Evolutionary conservation across 1,140 invertebrate species (phyloP), one percentile per base, ranked within the genome.

Genomic region (Drosophila ananassae): DNA sequence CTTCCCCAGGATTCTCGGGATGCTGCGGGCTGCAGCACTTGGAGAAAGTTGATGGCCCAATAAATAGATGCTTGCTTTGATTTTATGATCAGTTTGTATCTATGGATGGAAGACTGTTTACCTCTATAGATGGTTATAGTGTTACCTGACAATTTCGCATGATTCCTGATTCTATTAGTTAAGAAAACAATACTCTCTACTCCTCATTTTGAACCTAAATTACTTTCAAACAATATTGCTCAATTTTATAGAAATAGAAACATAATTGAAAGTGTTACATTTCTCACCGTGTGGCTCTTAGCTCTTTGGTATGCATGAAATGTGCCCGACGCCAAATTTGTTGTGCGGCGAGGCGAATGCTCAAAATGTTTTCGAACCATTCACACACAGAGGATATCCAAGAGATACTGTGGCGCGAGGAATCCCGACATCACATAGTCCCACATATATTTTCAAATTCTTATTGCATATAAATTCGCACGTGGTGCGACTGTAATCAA

Each of bases 391-490:
- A 60, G 39, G n/a, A 13, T 41, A 37, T 57, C 51, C 28, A 24
- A 64, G 41, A 46, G 58, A 54, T 46, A 44, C 47, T 48, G 48
- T 21, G 0, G 3, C 39, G 10, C 5, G 25, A 5, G 25, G 25
- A 28, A 28, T 28, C 59, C 60, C 56, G 25, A 17, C 41, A 44
- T 44, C 51, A 58, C 48, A 55, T 30, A 66, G 64, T 69, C 52
- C 8, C 67, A 71, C 73, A 73, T 89, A 89, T 87, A 87, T 87
- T 89, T 89, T 89, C 79, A 74, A 89, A 89, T 89, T 89, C 79
- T 89, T 89, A 89, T 89, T 89, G 83, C 83, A 83, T 89, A 89
- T 89, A 89, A 89, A 89, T 89, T 89, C 79, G 82, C 83, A 87
- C 83, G 83, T 87, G 83, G 83, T 87, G 79, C 79, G 83, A 89